These are phyloP conservation scores for Novumbra hubbsi DNA, from an alignment of 2,797 vertebrate species.

Conservation along the genomic window DNA sequence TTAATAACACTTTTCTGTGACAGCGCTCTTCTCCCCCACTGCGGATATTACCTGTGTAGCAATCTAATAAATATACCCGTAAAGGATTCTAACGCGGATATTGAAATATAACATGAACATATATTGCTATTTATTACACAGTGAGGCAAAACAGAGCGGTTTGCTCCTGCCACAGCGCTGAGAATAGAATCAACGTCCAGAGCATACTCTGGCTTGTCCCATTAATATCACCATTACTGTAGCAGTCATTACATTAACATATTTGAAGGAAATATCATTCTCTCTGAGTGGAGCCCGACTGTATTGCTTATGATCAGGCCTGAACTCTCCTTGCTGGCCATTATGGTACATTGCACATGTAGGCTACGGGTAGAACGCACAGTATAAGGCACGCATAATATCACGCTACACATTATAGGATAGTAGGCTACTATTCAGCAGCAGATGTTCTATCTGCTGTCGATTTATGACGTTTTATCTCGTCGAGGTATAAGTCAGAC, in stretches of 20 bases:
- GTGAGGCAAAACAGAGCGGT: slow-evolving; percentile 56
- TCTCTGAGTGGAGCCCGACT: background rate
- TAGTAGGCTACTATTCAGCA: background rate
- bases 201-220: background rate
- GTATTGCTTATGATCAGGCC: background rate
- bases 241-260: slow-evolving; percentile 7
- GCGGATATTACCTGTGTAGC: slow-evolving; percentile 81
- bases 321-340: background rate
- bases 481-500: background rate
- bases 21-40: slow-evolving; percentile 75
- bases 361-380: background rate
- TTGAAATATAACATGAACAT: slow-evolving; percentile 83
- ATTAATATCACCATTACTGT: slow-evolving; percentile 23
- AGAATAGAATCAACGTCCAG: slow-evolving; percentile 13
- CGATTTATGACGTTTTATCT: background rate
- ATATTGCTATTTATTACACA: slow-evolving; percentile 80
- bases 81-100: slow-evolving; percentile 81
- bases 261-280: background rate
- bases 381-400: too few relatives aligned
- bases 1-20: slow-evolving; percentile 80
- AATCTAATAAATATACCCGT: slow-evolving; percentile 86
- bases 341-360: background rate
- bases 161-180: slow-evolving; percentile 43
- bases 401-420: background rate
- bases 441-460: background rate